Conservation (phyloP, 2,888 invertebrate genomes). For the Megamerina dolium region DNA sequence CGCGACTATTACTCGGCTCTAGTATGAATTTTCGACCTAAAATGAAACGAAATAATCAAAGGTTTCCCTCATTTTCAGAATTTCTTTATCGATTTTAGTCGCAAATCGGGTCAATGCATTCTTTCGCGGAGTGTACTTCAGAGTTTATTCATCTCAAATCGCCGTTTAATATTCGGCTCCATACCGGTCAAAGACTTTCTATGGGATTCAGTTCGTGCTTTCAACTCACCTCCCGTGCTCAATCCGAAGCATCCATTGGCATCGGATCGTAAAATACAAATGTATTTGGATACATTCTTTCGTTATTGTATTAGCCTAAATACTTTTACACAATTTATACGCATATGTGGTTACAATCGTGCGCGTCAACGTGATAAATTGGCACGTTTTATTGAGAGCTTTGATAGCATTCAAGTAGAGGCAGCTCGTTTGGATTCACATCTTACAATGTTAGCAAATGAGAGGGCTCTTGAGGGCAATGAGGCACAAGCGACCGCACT, state of each 20-base stretch:
- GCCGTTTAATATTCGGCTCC: constrained; percentile 46
- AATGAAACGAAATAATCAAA: neutral
- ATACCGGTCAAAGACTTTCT: constrained; percentile 68
- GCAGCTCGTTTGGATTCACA: constrained; percentile 78
- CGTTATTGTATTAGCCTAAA: constrained; percentile 67
- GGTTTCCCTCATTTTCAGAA: too few relatives aligned
- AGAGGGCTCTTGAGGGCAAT: constrained; percentile 60
- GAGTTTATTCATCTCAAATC: constrained; percentile 60
- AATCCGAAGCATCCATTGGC: constrained; percentile 63
- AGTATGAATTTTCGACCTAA: constrained; percentile 52
- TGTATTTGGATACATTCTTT: constrained; percentile 84
- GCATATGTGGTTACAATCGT: constrained; percentile 89
- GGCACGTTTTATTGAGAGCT: constrained; percentile 74
- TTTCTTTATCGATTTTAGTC: constrained; percentile 89
- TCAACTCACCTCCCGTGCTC: constrained; percentile 86
- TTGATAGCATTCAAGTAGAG: constrained; percentile 87
- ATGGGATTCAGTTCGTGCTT: constrained; percentile 76
- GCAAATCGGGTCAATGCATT: constrained; percentile 78
- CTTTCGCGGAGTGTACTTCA: constrained; percentile 87
- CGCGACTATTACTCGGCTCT: constrained; percentile 75
- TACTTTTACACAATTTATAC: constrained; percentile 79
- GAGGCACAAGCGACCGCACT: constrained; percentile 73
- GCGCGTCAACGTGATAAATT: constrained; percentile 93
- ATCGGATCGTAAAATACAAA: constrained; percentile 57
- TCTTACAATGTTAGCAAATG: constrained; percentile 61